A percentile compares a stretch with the other conserved stretches of the same genome.
These are phyloP conservation scores for Carapus acus DNA, from an alignment of 2,797 vertebrate genomes.

Conservation along the genomic window DNA sequence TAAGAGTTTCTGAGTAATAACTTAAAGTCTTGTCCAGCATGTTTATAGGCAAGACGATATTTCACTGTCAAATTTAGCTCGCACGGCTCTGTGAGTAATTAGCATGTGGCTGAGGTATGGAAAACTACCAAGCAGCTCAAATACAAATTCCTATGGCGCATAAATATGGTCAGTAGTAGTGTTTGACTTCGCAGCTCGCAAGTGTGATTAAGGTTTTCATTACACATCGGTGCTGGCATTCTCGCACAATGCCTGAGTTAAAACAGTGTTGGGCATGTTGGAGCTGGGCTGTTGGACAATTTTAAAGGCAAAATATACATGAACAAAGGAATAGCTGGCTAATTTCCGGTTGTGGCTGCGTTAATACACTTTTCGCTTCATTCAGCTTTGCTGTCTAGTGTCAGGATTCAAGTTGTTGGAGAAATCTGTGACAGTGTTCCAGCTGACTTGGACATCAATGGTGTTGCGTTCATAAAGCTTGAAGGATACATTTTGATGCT, in stretches of 20 bases:
- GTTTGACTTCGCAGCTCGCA: constrained; percentile 8
- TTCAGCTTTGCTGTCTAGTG: no score
- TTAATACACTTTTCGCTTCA: no score
- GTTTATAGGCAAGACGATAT: constrained; percentile 35
- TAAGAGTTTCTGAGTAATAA: constrained; percentile 31
- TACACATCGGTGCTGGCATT: no score
- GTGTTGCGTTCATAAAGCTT: no score
- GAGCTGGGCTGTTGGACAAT: constrained; percentile 1
- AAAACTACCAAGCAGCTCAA: constrained; percentile 6
- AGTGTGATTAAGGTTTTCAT: constrained; percentile 1
- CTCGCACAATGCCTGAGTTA: neutral
- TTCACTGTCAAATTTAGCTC: constrained; percentile 42
- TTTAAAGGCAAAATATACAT: no score
- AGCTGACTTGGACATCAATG: no score
- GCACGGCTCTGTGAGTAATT: constrained; percentile 24
- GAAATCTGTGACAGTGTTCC: no score
- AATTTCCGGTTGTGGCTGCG: no score
- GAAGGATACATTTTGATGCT: no score
- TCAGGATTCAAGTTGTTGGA: no score
- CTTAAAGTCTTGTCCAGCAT: constrained; percentile 36
- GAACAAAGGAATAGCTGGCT: no score
- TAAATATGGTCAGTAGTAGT: neutral
- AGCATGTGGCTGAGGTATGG: constrained; percentile 18
- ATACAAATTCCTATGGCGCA: neutral
- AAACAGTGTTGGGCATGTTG: constrained; percentile 7